Conservation (phyloP, 2,113 vertebrate genomes). For the Pristiophorus japonicus region DNA sequence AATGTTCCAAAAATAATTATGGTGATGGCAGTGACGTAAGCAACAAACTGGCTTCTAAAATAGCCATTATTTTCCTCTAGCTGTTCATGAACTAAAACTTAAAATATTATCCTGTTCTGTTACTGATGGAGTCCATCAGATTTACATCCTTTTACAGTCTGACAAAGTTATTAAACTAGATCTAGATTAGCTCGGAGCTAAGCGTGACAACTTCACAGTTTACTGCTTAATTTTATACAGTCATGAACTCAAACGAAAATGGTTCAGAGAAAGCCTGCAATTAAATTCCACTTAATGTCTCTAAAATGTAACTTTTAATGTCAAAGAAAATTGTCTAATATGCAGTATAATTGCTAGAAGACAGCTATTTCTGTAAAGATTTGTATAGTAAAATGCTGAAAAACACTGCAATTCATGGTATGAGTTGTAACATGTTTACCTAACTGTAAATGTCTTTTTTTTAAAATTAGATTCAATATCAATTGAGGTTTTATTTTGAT, state of each 20-base stretch:
- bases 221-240: conserved; percentile 28
- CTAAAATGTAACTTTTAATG: conserved; percentile 33
- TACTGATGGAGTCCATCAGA: neutral
- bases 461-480: neutral
- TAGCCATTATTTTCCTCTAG: neutral
- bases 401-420: neutral
- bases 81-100: neutral
- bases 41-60: neutral
- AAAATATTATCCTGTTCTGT: neutral
- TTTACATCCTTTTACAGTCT: neutral
- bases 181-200: neutral
- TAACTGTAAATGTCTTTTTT: neutral
- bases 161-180: conserved; percentile 14
- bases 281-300: conserved; percentile 37
- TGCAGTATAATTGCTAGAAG: conserved; percentile 20
- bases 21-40: neutral
- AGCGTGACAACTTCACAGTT: conserved; percentile 12
- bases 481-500: neutral
- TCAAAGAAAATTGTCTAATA: conserved; percentile 31
- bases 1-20: conserved; percentile 1
- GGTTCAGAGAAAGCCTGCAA: conserved; percentile 11
- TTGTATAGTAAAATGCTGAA: conserved; percentile 11
- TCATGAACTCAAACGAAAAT: neutral
- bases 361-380: conserved; percentile 21
- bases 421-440: neutral